Evolutionary conservation across 92 coral and sea anemone genomes (phyloP).

Genomic region (Porites evermanni): DNA sequence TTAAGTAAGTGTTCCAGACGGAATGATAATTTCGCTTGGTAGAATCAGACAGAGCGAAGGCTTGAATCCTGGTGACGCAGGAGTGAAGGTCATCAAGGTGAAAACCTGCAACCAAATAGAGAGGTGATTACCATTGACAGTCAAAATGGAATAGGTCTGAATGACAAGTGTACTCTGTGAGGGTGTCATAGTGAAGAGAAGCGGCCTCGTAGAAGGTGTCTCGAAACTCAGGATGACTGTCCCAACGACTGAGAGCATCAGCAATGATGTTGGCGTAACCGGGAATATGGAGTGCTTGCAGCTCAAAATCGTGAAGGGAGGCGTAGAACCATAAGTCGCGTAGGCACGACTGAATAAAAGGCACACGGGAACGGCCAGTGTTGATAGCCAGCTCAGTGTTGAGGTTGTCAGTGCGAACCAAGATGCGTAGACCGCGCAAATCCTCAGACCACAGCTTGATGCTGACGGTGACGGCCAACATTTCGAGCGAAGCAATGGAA

Average conservation of each 20-base stretch:
- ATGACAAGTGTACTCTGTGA: too few species aligned
- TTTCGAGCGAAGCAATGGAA: slow-evolving; percentile 1
- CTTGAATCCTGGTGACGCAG: slow-evolving; percentile 17
- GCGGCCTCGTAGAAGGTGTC: too few species aligned
- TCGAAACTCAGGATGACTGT: too few species aligned
- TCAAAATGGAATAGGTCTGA: slow-evolving; percentile 21
- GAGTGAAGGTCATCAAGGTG: neutral
- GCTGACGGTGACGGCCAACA: slow-evolving; percentile 44
- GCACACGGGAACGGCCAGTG: slow-evolving; percentile 33
- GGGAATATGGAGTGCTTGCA: too few species aligned
- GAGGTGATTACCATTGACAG: slow-evolving; percentile 39
- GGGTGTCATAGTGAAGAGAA: too few species aligned
- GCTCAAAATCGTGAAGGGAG: slow-evolving; percentile 7
- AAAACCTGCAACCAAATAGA: slow-evolving; percentile 23
- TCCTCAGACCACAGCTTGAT: slow-evolving; percentile 44
- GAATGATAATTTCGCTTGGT: slow-evolving; percentile 32
- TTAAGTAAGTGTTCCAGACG: slow-evolving; percentile 24
- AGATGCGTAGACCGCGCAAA: slow-evolving; percentile 21
- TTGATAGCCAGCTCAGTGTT: slow-evolving; percentile 52
- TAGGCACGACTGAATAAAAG: slow-evolving; percentile 45
- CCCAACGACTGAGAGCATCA: too few species aligned
- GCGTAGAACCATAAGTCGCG: slow-evolving; percentile 57
- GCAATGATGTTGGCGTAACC: too few species aligned
- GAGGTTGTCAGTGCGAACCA: slow-evolving; percentile 33
- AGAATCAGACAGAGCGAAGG: slow-evolving; percentile 2